phyloP scores from a whole-genome alignment of 1,140 invertebrate genomes.

The Lordiphosa mommai region DNA sequence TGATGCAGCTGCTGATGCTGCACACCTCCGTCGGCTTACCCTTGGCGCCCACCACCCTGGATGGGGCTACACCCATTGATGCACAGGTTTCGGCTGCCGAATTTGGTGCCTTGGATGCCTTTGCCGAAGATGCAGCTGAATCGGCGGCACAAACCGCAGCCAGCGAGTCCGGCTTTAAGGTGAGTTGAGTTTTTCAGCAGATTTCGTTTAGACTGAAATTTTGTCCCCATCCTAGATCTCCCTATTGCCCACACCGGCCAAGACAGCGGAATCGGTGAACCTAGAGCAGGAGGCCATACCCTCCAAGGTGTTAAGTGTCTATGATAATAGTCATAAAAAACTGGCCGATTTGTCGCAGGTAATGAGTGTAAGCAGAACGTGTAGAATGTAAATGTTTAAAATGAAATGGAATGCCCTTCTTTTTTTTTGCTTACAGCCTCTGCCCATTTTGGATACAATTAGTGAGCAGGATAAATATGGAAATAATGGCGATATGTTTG shows the following conservation, averaged over 20 bases:
- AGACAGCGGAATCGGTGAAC: constrained; percentile 71
- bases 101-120: constrained; percentile 55
- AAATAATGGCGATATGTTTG: constrained; percentile 82
- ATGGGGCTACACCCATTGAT: constrained; percentile 64
- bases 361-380: too few relatives aligned
- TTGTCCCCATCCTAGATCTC: constrained; percentile 36
- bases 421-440: constrained; percentile 64
- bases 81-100: constrained; percentile 53
- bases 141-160: constrained; percentile 26
- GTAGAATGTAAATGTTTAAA: too few relatives aligned
- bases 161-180: constrained; percentile 64
- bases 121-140: constrained; percentile 50
- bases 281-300: constrained; percentile 70
- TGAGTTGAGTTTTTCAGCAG: too few relatives aligned
- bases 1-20: neutral
- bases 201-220: too few relatives aligned
- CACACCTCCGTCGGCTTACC: constrained; percentile 15
- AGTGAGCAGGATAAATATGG: constrained; percentile 83
- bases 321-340: constrained; percentile 71
- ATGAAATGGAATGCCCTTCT: too few relatives aligned
- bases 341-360: constrained; percentile 57
- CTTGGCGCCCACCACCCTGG: constrained; percentile 47
- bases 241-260: constrained; percentile 46
- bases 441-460: constrained; percentile 82
- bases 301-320: constrained; percentile 64